Conservation (phyloP, 2,888 invertebrate species). For the Idaea dimidiata region DNA sequence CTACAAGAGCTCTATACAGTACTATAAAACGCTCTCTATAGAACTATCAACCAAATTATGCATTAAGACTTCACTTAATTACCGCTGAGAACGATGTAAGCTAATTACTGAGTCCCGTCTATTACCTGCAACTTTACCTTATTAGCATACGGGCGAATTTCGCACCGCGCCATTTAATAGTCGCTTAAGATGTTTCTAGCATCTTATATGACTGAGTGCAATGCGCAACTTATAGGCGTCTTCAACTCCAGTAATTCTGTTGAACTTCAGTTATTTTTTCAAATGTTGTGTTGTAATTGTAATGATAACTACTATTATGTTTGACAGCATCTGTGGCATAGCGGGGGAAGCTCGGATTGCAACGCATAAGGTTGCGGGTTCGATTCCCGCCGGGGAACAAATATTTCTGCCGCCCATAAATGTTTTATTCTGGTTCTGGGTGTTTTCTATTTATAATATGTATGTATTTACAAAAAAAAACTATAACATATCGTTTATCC, state of each 20-base stretch:
- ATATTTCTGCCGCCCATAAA: no score
- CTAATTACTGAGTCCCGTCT: slow-evolving; percentile 20
- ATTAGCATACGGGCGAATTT: neutral
- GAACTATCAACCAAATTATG: slow-evolving; percentile 19
- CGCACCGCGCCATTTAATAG: neutral
- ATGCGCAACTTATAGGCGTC: neutral
- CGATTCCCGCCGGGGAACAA: no score
- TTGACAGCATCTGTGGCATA: no score
- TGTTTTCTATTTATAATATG: no score
- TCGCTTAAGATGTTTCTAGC: neutral
- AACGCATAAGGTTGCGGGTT: no score
- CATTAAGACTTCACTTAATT: slow-evolving; percentile 27
- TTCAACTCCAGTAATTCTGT: neutral
- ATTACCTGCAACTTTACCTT: neutral
- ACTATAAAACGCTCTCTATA: neutral
- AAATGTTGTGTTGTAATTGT: no score
- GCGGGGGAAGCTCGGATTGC: no score
- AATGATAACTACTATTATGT: no score
- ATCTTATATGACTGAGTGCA: neutral
- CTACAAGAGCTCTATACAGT: neutral
- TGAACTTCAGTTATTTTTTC: neutral
- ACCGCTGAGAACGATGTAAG: slow-evolving; percentile 20
- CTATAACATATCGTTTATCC: no score
- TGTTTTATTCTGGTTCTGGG: no score
- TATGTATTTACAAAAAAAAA: no score